These are phyloP conservation scores for Pempheris klunzingeri DNA, from an alignment of 2,797 vertebrate species.

Conservation along the genomic window DNA sequence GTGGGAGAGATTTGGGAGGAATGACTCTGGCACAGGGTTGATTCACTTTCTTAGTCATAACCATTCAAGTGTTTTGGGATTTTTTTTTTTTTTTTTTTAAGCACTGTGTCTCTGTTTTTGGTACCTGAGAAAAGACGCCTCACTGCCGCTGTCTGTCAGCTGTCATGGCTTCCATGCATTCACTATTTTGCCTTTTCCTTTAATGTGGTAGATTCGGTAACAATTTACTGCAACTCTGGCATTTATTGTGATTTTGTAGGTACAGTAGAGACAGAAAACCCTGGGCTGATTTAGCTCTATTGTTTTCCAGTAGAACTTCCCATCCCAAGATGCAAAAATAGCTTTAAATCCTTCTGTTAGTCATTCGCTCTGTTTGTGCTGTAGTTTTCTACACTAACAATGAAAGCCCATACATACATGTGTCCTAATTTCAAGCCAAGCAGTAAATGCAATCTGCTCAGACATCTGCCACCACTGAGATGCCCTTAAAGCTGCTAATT, in stretches of 20 bases:
- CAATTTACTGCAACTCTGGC: not conserved
- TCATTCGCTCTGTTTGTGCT: not conserved
- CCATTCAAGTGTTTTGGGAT: not conserved
- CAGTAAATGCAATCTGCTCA: conserved; percentile 8
- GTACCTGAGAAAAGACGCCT: not conserved
- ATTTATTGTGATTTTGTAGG: not conserved
- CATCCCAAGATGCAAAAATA: not conserved
- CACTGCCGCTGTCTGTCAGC: not conserved
- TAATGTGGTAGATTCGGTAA: not conserved
- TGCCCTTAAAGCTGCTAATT: conserved; percentile 18
- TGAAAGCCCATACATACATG: not conserved
- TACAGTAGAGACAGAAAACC: not conserved
- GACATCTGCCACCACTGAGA: conserved; percentile 18
- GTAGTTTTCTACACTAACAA: not conserved
- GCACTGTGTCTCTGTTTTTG: not conserved
- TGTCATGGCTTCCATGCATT: not conserved
- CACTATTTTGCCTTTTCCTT: not conserved
- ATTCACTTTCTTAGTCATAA: conserved; percentile 12
- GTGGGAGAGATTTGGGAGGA: conserved; percentile 19
- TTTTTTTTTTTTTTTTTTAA: not conserved
- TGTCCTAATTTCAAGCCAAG: not conserved
- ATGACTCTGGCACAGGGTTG: conserved; percentile 1
- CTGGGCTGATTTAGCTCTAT: not conserved
- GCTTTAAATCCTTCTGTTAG: not conserved
- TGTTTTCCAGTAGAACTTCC: not conserved